Conservation (phyloP, 1,140 invertebrate genomes). For the Ectropis grisescens region DNA sequence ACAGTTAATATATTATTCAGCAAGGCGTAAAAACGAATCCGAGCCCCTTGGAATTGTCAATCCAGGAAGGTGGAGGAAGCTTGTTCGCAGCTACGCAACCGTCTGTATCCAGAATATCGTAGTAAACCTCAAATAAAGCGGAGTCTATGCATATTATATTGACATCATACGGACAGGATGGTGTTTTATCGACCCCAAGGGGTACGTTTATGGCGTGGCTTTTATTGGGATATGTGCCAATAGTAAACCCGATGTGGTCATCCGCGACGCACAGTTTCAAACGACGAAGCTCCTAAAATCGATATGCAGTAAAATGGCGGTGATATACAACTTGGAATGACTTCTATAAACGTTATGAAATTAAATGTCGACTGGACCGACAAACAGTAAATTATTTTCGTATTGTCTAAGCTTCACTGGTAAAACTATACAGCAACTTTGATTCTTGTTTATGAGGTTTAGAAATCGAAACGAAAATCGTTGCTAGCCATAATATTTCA, state of each 20-base stretch:
- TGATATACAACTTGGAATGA: too few species aligned
- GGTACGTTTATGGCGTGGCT: conserved; percentile 41
- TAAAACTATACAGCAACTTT: too few species aligned
- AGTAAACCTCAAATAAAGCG: conserved; percentile 54
- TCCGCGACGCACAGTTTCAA: too few species aligned
- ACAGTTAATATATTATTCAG: conserved; percentile 53
- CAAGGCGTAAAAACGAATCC: conserved; percentile 42
- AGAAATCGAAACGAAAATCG: too few species aligned
- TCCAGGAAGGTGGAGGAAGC: conserved; percentile 10
- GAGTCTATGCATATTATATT: conserved; percentile 63
- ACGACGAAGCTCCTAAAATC: too few species aligned
- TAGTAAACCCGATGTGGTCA: conserved; percentile 46
- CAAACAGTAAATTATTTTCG: too few species aligned
- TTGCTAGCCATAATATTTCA: not conserved
- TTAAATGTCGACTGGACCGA: too few species aligned
- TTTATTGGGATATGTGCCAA: conserved; percentile 52
- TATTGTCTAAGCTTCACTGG: too few species aligned
- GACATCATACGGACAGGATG: conserved; percentile 49
- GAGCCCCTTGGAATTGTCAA: conserved; percentile 32
- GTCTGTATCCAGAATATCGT: too few species aligned
- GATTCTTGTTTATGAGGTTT: too few species aligned
- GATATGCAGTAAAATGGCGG: too few species aligned
- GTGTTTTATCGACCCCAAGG: conserved; percentile 47
- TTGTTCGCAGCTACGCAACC: conserved; percentile 32
- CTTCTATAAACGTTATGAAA: too few species aligned